A percentile compares a stretch with the other conserved stretches of the same genome.
phyloP scores from a whole-genome alignment of 2,113 vertebrate species.

The Callipepla squamata region DNA sequence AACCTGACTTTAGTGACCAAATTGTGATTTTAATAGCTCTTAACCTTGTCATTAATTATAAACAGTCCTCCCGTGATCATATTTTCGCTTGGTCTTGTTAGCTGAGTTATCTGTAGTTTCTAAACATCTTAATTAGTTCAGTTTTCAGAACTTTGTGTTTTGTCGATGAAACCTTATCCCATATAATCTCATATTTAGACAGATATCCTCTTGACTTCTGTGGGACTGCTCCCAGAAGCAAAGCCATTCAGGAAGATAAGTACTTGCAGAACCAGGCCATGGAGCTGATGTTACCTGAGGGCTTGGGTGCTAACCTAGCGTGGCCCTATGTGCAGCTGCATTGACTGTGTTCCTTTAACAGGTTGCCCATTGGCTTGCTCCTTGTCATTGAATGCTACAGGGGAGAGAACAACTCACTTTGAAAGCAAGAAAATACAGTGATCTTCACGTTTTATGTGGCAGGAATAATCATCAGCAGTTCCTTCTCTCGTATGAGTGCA shows the following conservation, averaged over 20 bases:
- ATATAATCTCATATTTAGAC: not conserved
- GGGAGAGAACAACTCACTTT: not conserved
- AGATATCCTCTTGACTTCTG: not conserved
- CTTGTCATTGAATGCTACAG: accelerated
- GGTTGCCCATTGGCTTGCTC: not conserved
- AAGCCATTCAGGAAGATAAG: not conserved
- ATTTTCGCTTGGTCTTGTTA: slow-evolving; percentile 6
- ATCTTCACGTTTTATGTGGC: not conserved
- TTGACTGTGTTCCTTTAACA: not conserved
- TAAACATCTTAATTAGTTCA: not conserved
- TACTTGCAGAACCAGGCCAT: not conserved
- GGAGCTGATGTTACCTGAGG: not conserved
- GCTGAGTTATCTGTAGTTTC: not conserved
- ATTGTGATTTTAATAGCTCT: not conserved
- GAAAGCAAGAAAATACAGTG: not conserved
- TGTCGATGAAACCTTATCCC: not conserved
- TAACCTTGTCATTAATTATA: not conserved
- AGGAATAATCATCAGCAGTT: not conserved
- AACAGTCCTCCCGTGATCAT: not conserved
- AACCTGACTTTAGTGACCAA: not conserved
- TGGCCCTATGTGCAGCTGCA: not conserved
- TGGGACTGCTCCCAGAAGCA: not conserved
- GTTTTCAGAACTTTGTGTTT: not conserved
- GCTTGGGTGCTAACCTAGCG: not conserved
- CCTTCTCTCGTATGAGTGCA: not conserved